Conservation (phyloP, 2,113 vertebrate genomes). For the Ifrita kowaldi region DNA sequence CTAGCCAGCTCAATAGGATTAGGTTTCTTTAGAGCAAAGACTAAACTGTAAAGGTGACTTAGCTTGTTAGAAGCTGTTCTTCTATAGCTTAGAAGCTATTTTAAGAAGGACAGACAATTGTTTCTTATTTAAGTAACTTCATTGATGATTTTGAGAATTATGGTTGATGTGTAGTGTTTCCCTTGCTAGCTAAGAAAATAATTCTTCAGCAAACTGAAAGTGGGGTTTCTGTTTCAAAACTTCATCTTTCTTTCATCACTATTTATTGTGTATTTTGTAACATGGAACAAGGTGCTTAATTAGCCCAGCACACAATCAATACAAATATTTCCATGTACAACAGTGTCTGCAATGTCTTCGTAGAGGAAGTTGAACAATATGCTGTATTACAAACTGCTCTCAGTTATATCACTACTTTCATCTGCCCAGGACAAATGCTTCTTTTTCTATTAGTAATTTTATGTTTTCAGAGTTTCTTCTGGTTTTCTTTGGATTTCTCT, state of each 20-base stretch:
- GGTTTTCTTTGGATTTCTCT: neutral
- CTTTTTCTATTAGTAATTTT: slow-evolving; percentile 26
- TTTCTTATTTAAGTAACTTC: neutral
- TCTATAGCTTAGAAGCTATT: neutral
- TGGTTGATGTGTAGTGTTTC: neutral
- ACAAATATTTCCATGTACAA: neutral
- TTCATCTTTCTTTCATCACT: neutral
- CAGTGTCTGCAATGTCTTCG: neutral
- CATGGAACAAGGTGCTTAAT: neutral
- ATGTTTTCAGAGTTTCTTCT: neutral
- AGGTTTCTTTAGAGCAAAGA: neutral
- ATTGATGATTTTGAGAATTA: neutral
- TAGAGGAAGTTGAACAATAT: neutral
- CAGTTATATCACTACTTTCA: slow-evolving; percentile 9
- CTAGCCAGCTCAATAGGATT: neutral
- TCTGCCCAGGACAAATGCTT: neutral
- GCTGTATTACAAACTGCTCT: neutral
- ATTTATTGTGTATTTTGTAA: neutral
- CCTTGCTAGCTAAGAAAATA: neutral
- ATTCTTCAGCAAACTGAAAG: neutral
- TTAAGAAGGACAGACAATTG: neutral
- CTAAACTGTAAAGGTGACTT: neutral
- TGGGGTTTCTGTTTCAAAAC: neutral
- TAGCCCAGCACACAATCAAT: neutral
- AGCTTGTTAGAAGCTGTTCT: neutral